These are phyloP conservation scores for Bemisia tabaci DNA, from an alignment of 1,140 invertebrate genomes.

Conservation along the genomic window DNA sequence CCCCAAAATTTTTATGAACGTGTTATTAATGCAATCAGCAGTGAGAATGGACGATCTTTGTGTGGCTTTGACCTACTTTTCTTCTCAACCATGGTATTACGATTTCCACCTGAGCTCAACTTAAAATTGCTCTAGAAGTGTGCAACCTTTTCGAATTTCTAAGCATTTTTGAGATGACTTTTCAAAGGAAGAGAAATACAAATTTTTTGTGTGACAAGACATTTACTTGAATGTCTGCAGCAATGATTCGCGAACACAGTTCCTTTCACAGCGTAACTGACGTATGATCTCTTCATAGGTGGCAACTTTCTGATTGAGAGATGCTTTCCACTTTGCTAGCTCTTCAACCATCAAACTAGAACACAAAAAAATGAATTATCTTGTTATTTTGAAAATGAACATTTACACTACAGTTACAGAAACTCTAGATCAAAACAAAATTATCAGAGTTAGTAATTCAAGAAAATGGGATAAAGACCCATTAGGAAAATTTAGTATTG, in stretches of 20 bases:
- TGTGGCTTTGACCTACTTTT: no score
- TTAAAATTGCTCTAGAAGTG: no score
- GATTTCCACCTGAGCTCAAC: no score
- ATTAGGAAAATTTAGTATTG: not conserved
- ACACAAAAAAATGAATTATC: slow-evolving; percentile 17
- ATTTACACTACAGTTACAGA: slow-evolving; percentile 6
- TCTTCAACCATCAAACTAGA: slow-evolving; percentile 79
- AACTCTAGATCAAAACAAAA: not conserved
- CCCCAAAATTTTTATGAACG: no score
- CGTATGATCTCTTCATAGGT: not conserved
- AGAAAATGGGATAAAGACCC: not conserved
- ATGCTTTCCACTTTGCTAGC: slow-evolving; percentile 65
- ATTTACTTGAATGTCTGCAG: not conserved
- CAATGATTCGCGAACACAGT: not conserved
- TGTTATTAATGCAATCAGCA: no score
- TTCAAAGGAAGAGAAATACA: no score
- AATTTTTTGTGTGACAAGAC: no score
- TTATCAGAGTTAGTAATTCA: not conserved
- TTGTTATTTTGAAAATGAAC: slow-evolving; percentile 12
- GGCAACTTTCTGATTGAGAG: not conserved
- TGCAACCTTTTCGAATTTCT: no score
- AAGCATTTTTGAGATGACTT: no score
- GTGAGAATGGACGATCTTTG: no score
- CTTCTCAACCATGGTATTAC: no score
- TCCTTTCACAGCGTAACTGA: not conserved